Percentiles rank a stretch among this genome's conserved stretches.
phyloP scores from a whole-genome alignment of 2,888 invertebrate genomes.

The Periphyllus acericola region DNA sequence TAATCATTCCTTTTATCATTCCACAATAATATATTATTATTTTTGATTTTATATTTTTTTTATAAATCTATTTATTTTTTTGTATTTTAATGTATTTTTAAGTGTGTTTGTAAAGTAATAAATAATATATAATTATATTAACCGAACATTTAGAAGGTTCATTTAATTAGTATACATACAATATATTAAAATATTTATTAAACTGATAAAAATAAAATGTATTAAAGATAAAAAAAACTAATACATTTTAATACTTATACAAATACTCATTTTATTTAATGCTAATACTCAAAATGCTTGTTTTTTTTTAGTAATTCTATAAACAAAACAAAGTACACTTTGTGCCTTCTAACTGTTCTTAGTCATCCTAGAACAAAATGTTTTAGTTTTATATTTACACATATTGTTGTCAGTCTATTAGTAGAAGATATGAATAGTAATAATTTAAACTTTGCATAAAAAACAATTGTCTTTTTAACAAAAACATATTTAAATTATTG shows the following conservation, averaged over 20 bases:
- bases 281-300: neutral
- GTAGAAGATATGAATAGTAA: neutral
- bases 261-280: neutral
- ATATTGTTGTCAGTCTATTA: neutral
- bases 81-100: slow-evolving; percentile 6
- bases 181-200: neutral
- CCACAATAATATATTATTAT: slow-evolving; percentile 2
- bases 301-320: neutral
- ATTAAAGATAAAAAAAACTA: neutral
- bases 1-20: slow-evolving; percentile 43
- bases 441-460: neutral
- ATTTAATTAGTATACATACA: neutral
- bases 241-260: neutral
- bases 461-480: neutral
- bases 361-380: neutral
- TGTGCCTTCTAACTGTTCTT: slow-evolving; percentile 50
- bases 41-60: slow-evolving; percentile 31
- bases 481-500: neutral
- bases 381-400: neutral
- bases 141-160: slow-evolving; percentile 31
- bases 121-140: slow-evolving; percentile 12
- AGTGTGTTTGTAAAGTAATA: neutral
- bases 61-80: slow-evolving; percentile 32
- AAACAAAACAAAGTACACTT: slow-evolving; percentile 51
- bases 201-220: neutral